These are phyloP conservation scores for Zaprionus obscuricornis DNA, from an alignment of 2,888 invertebrate species.

Conservation along the genomic window DNA sequence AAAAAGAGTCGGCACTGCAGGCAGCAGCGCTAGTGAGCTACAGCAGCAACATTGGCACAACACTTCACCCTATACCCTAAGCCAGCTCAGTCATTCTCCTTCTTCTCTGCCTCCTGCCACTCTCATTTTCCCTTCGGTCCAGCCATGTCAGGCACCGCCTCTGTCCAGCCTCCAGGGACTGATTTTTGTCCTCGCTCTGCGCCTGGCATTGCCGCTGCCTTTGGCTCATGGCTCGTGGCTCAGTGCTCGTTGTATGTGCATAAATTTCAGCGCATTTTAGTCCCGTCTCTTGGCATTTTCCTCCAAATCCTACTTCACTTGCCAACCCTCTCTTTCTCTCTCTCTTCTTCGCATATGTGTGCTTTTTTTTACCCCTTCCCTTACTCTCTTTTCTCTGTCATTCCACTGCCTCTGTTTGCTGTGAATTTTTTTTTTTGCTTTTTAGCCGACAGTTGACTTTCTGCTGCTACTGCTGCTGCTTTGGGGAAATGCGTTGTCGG, in stretches of 20 bases:
- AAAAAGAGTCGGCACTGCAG: constrained; percentile 21
- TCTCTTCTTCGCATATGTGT: constrained; percentile 6
- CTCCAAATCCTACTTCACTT: not conserved
- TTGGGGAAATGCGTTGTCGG: constrained; percentile 45
- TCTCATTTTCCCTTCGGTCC: no score
- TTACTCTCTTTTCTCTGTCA: constrained; percentile 2
- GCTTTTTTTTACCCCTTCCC: constrained; percentile 18
- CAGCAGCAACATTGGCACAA: constrained; percentile 18
- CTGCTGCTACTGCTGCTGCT: constrained; percentile 53
- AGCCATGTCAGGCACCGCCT: constrained; percentile 1
- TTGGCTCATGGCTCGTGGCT: constrained; percentile 2
- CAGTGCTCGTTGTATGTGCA: constrained; percentile 43
- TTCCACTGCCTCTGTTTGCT: constrained; percentile 29
- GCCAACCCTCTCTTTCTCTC: not conserved
- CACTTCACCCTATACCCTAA: not conserved
- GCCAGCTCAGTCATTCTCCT: constrained; percentile 1
- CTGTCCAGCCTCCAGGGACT: constrained; percentile 32
- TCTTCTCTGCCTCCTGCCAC: no score
- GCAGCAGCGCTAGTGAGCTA: no score
- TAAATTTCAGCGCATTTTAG: constrained; percentile 59
- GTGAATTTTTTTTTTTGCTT: constrained; percentile 36
- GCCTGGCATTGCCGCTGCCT: constrained; percentile 9
- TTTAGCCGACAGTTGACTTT: constrained; percentile 56
- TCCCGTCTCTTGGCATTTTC: constrained; percentile 4
- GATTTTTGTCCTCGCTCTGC: constrained; percentile 9